Conservation (phyloP, 2,888 invertebrate species). For the Drosophila paracracens region DNA sequence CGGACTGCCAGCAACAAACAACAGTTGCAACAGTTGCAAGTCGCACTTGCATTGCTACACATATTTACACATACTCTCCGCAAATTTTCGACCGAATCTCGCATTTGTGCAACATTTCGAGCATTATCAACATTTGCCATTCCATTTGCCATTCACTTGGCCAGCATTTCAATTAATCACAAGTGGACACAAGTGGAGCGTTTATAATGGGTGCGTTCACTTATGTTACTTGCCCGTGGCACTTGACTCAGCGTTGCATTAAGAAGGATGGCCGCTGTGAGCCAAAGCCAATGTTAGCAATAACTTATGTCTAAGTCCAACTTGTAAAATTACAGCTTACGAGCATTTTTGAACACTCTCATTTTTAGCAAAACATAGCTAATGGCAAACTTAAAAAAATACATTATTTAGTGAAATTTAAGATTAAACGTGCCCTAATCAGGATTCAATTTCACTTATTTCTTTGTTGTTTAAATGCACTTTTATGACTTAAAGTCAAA, state of each 20-base stretch:
- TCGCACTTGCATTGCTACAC: conserved; percentile 50
- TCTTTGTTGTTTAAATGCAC: background rate
- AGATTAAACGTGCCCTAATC: background rate
- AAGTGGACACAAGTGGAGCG: conserved; percentile 65
- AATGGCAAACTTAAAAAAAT: background rate
- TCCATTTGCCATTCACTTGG: conserved; percentile 68
- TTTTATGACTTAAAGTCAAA: background rate
- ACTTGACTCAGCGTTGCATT: background rate
- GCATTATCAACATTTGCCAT: conserved; percentile 61
- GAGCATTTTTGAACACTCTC: background rate
- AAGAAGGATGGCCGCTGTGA: background rate
- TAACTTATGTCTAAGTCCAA: background rate
- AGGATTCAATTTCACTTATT: background rate
- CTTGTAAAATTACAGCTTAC: background rate
- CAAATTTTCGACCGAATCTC: conserved; percentile 38
- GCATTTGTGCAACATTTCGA: conserved; percentile 52
- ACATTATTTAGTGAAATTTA: background rate
- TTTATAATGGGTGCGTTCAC: conserved; percentile 18
- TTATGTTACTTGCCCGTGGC: conserved; percentile 11
- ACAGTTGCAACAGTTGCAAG: conserved; percentile 43
- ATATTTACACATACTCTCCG: background rate
- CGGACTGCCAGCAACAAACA: conserved; percentile 20
- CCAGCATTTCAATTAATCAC: conserved; percentile 74
- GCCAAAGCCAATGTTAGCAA: background rate
- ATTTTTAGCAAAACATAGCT: background rate